Evolutionary conservation across 2,113 vertebrate genomes (phyloP).

Genomic region (Cottus gobio): DNA sequence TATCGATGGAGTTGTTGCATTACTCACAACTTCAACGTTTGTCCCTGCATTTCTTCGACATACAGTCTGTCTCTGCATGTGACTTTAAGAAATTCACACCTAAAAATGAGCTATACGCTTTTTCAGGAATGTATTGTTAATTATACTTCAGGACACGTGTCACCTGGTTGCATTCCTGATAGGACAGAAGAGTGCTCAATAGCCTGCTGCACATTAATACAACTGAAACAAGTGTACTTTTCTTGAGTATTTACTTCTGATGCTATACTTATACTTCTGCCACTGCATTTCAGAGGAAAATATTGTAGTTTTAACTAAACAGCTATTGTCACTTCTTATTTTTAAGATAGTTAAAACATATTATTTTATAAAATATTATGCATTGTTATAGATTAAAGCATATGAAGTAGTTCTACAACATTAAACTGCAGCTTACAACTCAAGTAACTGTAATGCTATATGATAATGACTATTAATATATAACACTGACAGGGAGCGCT

Average conservation of each 20-base stretch:
- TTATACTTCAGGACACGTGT: neutral
- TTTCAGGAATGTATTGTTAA: neutral
- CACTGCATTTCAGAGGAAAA: neutral
- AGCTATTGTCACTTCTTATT: neutral
- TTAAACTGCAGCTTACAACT: neutral
- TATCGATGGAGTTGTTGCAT: neutral
- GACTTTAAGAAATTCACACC: constrained; percentile 6
- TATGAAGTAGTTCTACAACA: neutral
- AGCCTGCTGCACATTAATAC: neutral
- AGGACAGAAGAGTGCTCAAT: neutral
- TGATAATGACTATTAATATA: neutral
- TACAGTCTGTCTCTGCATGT: neutral
- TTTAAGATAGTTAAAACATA: neutral
- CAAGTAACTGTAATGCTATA: neutral
- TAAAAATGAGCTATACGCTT: neutral
- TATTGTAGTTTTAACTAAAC: neutral
- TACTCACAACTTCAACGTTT: constrained; percentile 31
- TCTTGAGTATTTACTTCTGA: neutral
- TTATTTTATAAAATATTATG: neutral
- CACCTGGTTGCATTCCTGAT: neutral
- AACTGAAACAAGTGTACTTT: neutral
- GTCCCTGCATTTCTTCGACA: constrained; percentile 16
- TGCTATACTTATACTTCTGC: neutral
- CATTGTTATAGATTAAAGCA: neutral
- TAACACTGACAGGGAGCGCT: neutral